Base-by-base conservation (phyloP, 2,113 vertebrate species). In the Anthoscopus minutus region DNA sequence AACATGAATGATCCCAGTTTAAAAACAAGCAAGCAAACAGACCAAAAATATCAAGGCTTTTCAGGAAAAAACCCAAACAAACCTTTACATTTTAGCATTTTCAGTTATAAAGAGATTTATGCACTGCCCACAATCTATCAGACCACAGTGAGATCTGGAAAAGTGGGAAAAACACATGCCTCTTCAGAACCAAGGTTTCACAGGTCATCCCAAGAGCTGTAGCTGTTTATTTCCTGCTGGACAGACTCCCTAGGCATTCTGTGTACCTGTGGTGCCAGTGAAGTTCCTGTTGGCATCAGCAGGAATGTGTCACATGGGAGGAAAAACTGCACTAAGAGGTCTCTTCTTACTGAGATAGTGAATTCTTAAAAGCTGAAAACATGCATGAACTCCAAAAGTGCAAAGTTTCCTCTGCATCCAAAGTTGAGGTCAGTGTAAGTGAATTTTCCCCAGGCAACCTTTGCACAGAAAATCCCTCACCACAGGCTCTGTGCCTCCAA, bases 271-370 rank as follows among this genome's bases (percentile, higher is more conserved):
- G 42, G 18, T 44, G 12, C 14, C 31, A 82, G 38, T 33, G 91
- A 82, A 83, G n/a, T 23, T 70, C 22, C 56, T 61, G 20, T 16
- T 62, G 47, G 18, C 3, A 2, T 70, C 58, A 61, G 27, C 5
- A 56, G 33, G 40, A 74, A 4, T 17, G 38, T 67, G 51, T 25
- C 54, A 73, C 0, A 0, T 4, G 44, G 67, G 18, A 82, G 9
- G 71, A 10, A 61, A 91, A 40, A 40, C 10, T 40, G 40, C 30
- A 69, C 14, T 51, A 7, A 60, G 35, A 53, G 6, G 3, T 28
- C 10, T 58, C 13, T 50, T 74, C 31, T 64, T 78, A 71, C 53
- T 10, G 30, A 27, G 13, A 66, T 0, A 0, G 16, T 35, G 37
- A 72, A 19, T 40, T 81, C 85, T 65, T 44, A 27, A 28, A 66